These are phyloP conservation scores for Callyntrura guangdongensis DNA, from an alignment of 2,888 invertebrate genomes.

Conservation along the genomic window DNA sequence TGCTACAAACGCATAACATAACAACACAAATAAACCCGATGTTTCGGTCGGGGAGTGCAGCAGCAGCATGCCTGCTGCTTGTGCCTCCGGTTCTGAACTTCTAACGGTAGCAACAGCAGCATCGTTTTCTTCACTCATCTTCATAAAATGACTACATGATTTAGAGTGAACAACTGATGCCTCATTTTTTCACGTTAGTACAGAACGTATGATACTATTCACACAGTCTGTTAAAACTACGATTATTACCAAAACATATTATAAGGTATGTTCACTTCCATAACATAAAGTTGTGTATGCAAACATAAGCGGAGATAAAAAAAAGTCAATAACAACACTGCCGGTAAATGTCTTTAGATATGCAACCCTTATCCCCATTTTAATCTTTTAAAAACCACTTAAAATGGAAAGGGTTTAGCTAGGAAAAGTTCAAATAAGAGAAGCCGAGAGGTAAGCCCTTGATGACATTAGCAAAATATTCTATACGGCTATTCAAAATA, in stretches of 20 bases:
- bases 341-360: conserved; percentile 1
- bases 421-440: background rate
- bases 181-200: conserved; percentile 76
- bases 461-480: conserved; percentile 3
- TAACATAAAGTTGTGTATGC: conserved; percentile 40
- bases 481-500: background rate
- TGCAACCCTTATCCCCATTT: conserved; percentile 24
- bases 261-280: conserved; percentile 31
- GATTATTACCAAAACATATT: conserved; percentile 1
- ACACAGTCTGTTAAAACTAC: conserved; percentile 13
- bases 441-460: background rate
- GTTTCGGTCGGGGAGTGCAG: background rate
- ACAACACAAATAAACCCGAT: background rate
- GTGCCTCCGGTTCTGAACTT: conserved; percentile 26
- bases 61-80: background rate
- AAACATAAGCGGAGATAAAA: conserved; percentile 42
- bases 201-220: conserved; percentile 46
- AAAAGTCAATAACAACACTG: conserved; percentile 37
- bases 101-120: conserved; percentile 15
- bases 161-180: conserved; percentile 77
- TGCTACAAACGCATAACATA: conserved; percentile 5
- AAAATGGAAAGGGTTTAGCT: conserved; percentile 6
- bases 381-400: conserved; percentile 28
- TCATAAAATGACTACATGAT: conserved; percentile 73
- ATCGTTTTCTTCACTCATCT: conserved; percentile 17